Percentiles rank a stretch among this genome's conserved stretches.
Conservation (phyloP, 2,888 invertebrate genomes). For the Leucozona laternaria region DNA sequence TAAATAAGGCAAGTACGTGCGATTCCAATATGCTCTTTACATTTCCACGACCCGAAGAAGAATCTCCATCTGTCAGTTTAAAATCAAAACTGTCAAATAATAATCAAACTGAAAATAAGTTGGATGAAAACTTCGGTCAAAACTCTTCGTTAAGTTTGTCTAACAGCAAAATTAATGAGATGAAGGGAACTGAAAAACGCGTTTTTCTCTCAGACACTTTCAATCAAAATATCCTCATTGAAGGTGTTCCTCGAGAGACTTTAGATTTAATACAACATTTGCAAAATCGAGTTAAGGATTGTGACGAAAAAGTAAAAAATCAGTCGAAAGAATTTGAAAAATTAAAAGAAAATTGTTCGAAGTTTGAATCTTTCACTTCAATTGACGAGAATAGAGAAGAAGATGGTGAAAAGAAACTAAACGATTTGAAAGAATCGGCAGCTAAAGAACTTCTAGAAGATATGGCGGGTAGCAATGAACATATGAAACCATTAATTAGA, state of each 20-base stretch:
- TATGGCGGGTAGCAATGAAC: neutral
- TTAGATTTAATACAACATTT: constrained; percentile 25
- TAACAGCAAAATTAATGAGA: neutral
- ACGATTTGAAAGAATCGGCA: neutral
- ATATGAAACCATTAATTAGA: neutral
- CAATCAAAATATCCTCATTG: neutral
- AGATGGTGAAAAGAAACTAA: neutral
- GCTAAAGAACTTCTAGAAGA: neutral
- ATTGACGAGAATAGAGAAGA: neutral
- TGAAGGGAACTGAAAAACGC: neutral
- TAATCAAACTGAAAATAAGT: neutral
- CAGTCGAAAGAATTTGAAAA: neutral
- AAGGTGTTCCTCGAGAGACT: constrained; percentile 11
- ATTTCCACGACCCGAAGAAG: neutral
- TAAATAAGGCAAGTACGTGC: neutral
- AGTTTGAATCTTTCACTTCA: neutral
- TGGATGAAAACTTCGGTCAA: neutral
- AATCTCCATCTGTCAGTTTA: neutral
- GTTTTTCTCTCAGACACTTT: neutral
- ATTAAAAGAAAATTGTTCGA: neutral
- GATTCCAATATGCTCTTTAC: neutral
- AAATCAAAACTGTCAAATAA: neutral
- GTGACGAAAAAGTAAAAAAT: constrained; percentile 36
- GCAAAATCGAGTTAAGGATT: constrained; percentile 32
- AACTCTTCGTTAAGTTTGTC: neutral